A percentile compares a stretch with the other conserved stretches of the same genome.
Conservation (phyloP, 1,140 invertebrate species). For the Mesaphorura yosii region DNA sequence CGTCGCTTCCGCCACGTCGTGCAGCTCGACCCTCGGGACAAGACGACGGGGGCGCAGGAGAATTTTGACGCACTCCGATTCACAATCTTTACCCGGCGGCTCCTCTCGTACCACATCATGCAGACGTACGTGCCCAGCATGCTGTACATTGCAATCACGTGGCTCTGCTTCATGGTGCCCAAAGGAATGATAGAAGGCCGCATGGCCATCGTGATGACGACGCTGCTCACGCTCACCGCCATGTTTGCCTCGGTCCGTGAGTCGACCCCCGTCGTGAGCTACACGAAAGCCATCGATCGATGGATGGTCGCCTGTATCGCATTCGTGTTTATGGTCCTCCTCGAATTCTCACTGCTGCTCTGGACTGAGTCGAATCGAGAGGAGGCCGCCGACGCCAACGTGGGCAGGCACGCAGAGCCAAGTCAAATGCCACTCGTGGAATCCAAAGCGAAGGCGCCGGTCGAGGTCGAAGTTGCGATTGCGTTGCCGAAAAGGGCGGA, state of each 20-base stretch:
- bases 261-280: constrained; percentile 39
- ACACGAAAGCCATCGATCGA: constrained; percentile 56
- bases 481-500: no score
- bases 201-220: constrained; percentile 3
- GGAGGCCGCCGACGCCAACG: no score
- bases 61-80: neutral
- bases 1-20: no score
- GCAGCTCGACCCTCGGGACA: no score
- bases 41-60: no score
- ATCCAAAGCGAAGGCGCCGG: no score
- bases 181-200: neutral
- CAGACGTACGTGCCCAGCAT: constrained; percentile 5
- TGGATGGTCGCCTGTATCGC: constrained; percentile 59
- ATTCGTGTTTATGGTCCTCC: constrained; percentile 56
- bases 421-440: no score
- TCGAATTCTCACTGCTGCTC: constrained; percentile 30
- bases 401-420: no score
- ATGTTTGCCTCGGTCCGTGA: constrained; percentile 1
- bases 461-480: no score
- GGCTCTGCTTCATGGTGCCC: neutral
- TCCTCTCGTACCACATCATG: constrained; percentile 1
- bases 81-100: neutral
- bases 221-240: constrained; percentile 3
- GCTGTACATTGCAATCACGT: neutral
- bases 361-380: no score